Evolutionary conservation across 2,113 vertebrate genomes (phyloP).

Genomic region (Smithornis capensis): DNA sequence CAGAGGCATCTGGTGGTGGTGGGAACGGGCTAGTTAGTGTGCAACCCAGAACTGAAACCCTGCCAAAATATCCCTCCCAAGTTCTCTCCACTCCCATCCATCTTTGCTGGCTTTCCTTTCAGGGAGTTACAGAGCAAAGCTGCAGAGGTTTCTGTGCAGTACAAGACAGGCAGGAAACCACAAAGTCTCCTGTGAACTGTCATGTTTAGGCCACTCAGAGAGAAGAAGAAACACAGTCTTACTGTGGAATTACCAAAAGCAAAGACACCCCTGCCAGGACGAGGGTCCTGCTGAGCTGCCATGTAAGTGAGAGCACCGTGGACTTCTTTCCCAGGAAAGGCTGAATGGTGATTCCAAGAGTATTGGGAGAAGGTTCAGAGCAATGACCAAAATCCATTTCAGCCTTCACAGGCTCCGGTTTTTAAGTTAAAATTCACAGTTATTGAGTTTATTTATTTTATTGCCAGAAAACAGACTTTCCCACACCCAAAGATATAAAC

Average conservation of each 20-base stretch:
- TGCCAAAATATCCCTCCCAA: neutral
- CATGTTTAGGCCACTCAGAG: neutral
- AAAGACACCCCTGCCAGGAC: accelerated
- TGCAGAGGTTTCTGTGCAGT: neutral
- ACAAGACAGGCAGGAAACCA: neutral
- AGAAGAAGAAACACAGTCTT: neutral
- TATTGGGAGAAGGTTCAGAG: neutral
- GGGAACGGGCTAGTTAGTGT: neutral
- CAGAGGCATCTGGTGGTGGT: neutral
- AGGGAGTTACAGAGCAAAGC: neutral
- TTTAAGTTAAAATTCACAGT: neutral
- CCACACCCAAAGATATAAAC: neutral
- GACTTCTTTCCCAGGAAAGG: neutral
- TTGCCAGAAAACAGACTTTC: neutral
- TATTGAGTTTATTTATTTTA: too few relatives aligned
- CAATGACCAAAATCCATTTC: neutral
- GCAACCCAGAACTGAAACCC: neutral
- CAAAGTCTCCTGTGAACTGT: neutral
- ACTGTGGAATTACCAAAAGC: neutral
- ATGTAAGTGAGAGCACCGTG: accelerated
- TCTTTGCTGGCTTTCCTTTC: neutral
- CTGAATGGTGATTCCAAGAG: accelerated
- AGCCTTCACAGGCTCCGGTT: neutral
- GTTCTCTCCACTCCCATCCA: neutral
- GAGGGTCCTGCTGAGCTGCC: neutral